Evolutionary conservation across 1,140 invertebrate species (phyloP).

Genomic region (Ylistrum balloti): DNA sequence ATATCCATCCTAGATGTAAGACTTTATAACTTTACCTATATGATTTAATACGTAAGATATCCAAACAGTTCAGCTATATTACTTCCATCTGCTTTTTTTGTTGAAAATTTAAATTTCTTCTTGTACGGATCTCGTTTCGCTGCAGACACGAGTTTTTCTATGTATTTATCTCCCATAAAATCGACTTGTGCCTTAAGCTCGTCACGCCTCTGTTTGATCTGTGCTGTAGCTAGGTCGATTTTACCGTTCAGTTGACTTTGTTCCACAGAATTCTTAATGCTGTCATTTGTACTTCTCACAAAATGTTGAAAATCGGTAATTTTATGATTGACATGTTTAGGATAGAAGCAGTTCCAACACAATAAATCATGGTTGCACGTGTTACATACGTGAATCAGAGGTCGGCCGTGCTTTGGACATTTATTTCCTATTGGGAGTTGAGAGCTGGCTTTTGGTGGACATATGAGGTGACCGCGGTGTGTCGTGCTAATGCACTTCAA

Average conservation of each 20-base stretch:
- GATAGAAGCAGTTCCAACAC: slow-evolving; percentile 6
- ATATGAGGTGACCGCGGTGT: background rate
- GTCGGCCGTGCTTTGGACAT: background rate
- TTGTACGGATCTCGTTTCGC: background rate
- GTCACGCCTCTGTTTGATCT: background rate
- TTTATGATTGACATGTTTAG: slow-evolving; percentile 32
- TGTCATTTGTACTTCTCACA: background rate
- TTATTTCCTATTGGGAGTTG: background rate
- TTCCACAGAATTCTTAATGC: background rate
- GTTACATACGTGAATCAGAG: background rate
- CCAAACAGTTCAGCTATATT: background rate
- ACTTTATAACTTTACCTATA: too few species aligned
- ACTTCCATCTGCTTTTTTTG: background rate
- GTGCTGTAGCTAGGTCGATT: background rate
- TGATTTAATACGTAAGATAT: background rate
- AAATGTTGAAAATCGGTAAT: slow-evolving; percentile 11
- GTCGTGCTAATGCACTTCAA: slow-evolving; percentile 4
- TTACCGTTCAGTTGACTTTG: background rate
- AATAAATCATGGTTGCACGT: background rate
- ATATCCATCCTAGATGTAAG: too few species aligned
- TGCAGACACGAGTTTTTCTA: background rate
- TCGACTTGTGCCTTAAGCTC: background rate
- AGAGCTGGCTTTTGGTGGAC: background rate
- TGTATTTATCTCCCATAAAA: slow-evolving; percentile 5
- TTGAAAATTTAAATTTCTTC: slow-evolving; percentile 14